phyloP scores from a whole-genome alignment of 2,797 vertebrate species.

The Sebastes oblongus region DNA sequence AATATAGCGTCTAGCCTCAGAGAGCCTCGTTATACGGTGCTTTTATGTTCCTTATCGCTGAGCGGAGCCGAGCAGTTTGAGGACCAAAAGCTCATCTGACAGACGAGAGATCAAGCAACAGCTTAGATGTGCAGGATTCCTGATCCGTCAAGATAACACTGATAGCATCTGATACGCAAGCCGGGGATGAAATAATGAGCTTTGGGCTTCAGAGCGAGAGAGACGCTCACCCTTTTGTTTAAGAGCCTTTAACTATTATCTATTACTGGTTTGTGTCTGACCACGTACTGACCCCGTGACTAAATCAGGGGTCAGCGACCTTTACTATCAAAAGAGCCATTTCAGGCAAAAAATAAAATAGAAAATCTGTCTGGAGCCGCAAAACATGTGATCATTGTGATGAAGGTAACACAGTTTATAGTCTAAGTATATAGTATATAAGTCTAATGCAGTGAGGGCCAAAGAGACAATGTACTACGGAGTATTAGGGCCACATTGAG shows the following conservation, averaged over 20 bases:
- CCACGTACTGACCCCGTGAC: not conserved
- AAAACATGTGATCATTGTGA: no score
- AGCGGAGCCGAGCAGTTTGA: not conserved
- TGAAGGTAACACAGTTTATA: no score
- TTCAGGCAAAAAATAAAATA: no score
- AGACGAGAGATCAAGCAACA: not conserved
- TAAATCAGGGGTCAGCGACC: no score
- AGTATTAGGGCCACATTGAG: no score
- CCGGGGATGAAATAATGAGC: conserved; percentile 13
- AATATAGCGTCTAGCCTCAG: not conserved
- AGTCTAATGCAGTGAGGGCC: no score
- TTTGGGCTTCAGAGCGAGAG: not conserved
- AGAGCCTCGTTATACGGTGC: not conserved
- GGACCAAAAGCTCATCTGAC: not conserved
- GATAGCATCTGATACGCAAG: conserved; percentile 5
- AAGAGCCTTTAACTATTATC: not conserved
- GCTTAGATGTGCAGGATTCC: not conserved
- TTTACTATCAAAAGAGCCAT: no score
- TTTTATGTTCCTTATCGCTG: not conserved
- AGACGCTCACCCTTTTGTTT: not conserved
- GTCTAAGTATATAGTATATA: fast-evolving
- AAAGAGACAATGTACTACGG: no score
- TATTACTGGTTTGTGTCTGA: not conserved
- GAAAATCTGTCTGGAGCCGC: no score
- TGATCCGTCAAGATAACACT: conserved; percentile 3